These are phyloP conservation scores for Cyanistes caeruleus DNA, from an alignment of 2,113 vertebrate genomes.

Conservation along the genomic window DNA sequence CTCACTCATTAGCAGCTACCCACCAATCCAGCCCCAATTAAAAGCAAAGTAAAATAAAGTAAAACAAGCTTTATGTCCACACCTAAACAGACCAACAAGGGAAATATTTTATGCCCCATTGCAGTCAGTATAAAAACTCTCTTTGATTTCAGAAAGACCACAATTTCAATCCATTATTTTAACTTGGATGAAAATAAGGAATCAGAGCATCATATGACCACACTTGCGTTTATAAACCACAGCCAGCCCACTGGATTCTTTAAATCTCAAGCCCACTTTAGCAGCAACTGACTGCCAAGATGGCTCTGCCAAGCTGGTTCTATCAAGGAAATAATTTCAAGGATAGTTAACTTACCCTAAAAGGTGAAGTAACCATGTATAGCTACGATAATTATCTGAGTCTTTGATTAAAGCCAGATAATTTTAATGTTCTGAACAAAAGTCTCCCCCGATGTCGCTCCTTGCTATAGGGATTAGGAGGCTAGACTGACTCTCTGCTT, in stretches of 20 bases:
- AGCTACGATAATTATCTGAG: background rate
- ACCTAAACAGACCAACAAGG: background rate
- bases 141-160: background rate
- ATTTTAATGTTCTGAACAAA: background rate
- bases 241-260: background rate
- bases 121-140: background rate
- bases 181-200: background rate
- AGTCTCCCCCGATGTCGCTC: background rate
- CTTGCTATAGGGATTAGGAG: background rate
- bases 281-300: background rate
- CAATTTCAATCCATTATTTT: background rate
- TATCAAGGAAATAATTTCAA: background rate
- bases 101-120: background rate
- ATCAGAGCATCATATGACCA: background rate
- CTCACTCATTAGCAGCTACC: background rate
- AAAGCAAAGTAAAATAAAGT: background rate
- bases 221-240: background rate
- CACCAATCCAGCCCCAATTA: background rate
- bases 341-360: background rate
- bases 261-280: slow-evolving; percentile 6
- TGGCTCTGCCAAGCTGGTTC: background rate
- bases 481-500: background rate
- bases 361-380: background rate
- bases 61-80: background rate
- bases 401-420: fast-evolving